A percentile compares a stretch with the other conserved stretches of the same genome.
Conservation (phyloP, 1,140 invertebrate genomes). For the Philopotamus ludificatus region DNA sequence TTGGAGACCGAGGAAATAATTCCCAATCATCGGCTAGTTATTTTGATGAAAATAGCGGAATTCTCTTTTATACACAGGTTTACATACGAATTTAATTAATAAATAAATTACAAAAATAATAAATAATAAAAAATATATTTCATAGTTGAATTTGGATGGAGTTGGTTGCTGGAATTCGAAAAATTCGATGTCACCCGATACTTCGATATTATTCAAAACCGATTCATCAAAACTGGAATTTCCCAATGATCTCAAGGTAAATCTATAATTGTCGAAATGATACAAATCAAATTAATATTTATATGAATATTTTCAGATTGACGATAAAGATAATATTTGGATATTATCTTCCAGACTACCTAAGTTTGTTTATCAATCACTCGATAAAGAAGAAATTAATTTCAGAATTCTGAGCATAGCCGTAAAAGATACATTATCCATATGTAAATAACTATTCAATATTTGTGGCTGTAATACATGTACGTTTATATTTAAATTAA, state of each 20-base stretch:
- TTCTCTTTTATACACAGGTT: slow-evolving; percentile 74
- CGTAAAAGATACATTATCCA: slow-evolving; percentile 50
- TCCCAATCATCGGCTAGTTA: slow-evolving; percentile 73
- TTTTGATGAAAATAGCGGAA: slow-evolving; percentile 66
- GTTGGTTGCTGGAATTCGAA: slow-evolving; percentile 72
- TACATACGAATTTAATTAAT: too few species aligned
- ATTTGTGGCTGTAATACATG: background rate
- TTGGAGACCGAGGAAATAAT: slow-evolving; percentile 66
- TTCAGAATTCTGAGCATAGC: slow-evolving; percentile 63
- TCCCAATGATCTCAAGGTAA: slow-evolving; percentile 65
- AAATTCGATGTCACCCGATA: slow-evolving; percentile 62
- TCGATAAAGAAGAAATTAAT: slow-evolving; percentile 60
- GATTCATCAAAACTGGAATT: slow-evolving; percentile 67
- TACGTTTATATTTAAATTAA: background rate
- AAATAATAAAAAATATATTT: background rate
- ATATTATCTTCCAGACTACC: slow-evolving; percentile 67
- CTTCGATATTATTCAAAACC: slow-evolving; percentile 63
- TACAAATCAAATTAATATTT: background rate
- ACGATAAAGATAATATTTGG: slow-evolving; percentile 64
- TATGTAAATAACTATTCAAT: background rate
- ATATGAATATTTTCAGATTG: slow-evolving; percentile 50
- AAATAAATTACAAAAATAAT: background rate
- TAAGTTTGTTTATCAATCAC: slow-evolving; percentile 58
- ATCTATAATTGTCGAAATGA: background rate
- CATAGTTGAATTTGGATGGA: slow-evolving; percentile 61